Evolutionary conservation across 2,797 vertebrate genomes (phyloP), one percentile per base, ranked within the genome.

Genomic region (Falco biarmicus): DNA sequence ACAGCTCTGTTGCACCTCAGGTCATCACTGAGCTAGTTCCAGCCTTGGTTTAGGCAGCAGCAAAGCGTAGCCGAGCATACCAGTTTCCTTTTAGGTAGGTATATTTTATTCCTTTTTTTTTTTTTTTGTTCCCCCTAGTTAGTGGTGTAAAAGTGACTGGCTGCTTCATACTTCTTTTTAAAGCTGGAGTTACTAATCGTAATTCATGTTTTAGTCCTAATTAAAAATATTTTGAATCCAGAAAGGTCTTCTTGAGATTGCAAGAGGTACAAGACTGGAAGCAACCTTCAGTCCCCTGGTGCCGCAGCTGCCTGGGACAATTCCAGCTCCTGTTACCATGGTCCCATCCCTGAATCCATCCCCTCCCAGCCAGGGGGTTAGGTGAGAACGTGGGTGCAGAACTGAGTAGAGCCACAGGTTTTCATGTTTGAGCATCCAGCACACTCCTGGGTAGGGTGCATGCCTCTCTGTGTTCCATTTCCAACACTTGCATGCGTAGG

Each of bases 401-500:
- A 3, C 37, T 37, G 29, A 32, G 10, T 5, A 39, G 41, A 68
- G 32, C 29, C 54, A 26, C 19, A 29, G 13, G 31, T 73, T 87
- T 71, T 78, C n/a, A 31, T 13, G 22, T 32, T 61, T 6, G 21
- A 75, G 29, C 25, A 54, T 29, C 34, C 47, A 37, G 59, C 47
- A 50, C 34, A 0, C 60, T 50, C 64, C 60, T 70, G 60, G 32
- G 29, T 28, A 11, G 0, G 2, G 12, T 22, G 13, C 8, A 0
- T 32, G 20, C 20, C 34, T 50, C 29, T 63, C 48, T 51, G 24
- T 70, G 3, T 45, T 81, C 53, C n/a, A 0, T 43, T 87, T 56
- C 34, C 89, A 82, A 3, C 15, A 11, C 28, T 48, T 60, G 63
- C 29, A 17, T 1, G 0, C 0, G 0, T 0, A 11, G 26, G 43